These are phyloP conservation scores for Hyperopisus bebe DNA, from an alignment of 2,113 vertebrate genomes.

Conservation along the genomic window DNA sequence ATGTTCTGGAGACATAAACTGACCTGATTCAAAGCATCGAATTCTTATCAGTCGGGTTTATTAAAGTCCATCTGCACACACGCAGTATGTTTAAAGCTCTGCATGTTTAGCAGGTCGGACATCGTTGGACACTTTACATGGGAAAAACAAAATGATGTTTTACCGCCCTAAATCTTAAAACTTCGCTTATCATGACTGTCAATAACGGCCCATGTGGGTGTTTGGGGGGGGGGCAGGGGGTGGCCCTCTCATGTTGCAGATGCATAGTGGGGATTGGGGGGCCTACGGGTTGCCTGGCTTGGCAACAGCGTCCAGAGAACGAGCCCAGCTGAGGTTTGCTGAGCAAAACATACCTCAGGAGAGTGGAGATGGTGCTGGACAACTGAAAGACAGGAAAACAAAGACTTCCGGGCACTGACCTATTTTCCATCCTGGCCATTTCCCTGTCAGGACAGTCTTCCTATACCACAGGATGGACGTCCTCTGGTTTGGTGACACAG, in stretches of 20 bases:
- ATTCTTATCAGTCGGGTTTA: not conserved
- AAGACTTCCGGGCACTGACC: not conserved
- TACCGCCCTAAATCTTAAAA: not conserved
- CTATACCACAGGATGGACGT: not conserved
- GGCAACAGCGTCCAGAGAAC: not conserved
- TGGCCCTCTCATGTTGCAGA: not conserved
- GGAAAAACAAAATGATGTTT: not conserved
- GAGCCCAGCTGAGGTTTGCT: not conserved
- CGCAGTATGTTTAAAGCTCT: not conserved
- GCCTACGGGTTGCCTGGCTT: not conserved
- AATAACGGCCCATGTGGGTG: not conserved
- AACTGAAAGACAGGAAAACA: not conserved
- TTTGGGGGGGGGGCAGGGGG: not conserved
- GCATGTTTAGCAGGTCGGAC: not conserved
- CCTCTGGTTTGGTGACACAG: not conserved
- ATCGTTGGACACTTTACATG: not conserved
- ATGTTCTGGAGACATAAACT: not conserved
- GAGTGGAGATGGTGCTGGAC: not conserved
- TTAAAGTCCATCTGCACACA: not conserved
- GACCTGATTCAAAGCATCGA: not conserved
- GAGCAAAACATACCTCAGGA: not conserved
- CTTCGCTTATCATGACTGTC: not conserved
- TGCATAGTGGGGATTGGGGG: not conserved
- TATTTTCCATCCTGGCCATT: not conserved
- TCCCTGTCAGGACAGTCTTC: not conserved